Base-by-base conservation (phyloP, 2,113 vertebrate genomes). In the Copsychus sechellarum region DNA sequence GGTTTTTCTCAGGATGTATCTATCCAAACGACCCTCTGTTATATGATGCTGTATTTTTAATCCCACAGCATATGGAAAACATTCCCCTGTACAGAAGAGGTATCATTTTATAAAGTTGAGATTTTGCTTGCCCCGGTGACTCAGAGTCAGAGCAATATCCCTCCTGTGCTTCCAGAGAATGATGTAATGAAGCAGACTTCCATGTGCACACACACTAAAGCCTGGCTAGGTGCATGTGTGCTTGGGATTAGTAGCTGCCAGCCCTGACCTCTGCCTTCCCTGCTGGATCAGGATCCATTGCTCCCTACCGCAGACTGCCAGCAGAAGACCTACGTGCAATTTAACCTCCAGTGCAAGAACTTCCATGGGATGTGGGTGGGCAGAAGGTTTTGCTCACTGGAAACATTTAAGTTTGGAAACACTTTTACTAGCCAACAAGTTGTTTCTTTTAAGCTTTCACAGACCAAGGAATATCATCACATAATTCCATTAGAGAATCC, bases 381-480 rank as follows among this genome's bases (percentile, higher is more conserved):
- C 72, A 93, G 58, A 42, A 90, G 29, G 51, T 86, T 94, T 66
- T 2, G 4, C 26, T 88, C 45, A 25, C n/a, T 94, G 82, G 66
- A 91, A 94, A 72, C 18, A 69, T 80, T 78, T 81, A 56, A 66
- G 36, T 88, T 93, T 80, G 79, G 88, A 94, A 96, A 86, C 34
- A 80, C 36, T 95, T 92, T 54, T 70, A 45, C 40, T 53, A 80
- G 71, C 85, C 50, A 88, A 31, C 12, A 33, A 81, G 56, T 20
- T 61, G 74, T 70, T 90, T 88, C 50, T 90, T 72, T 76, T 50
- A 82, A 82, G 62, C 40, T 76, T 85, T 96, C 65, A 65, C 67
- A 93, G 76, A 61, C 40, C 12, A 5, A 79, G 54, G 48, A 92
- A 73, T n/a, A 53, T 45, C 7, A 10, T 60, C 50, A 53, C 29